phyloP scores from a whole-genome alignment of 2,797 vertebrate species.

The Xyrichtys novacula region DNA sequence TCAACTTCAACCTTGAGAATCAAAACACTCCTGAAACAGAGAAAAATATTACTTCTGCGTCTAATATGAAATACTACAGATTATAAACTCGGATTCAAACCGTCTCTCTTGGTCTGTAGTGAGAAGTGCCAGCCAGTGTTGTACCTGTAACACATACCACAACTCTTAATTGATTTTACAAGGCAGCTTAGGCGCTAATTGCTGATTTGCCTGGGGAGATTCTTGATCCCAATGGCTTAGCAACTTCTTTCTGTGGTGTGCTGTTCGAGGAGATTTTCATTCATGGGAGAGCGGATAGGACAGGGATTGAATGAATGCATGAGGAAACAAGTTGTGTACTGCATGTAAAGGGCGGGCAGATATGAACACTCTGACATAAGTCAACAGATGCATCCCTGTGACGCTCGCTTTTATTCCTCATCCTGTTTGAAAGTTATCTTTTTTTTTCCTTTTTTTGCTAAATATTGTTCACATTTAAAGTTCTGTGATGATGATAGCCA shows the following conservation, averaged over 20 bases:
- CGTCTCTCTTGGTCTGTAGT: conserved; percentile 51
- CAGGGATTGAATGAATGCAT: conserved; percentile 50
- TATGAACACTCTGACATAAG: conserved; percentile 24
- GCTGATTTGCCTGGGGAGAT: conserved; percentile 76
- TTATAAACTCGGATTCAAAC: conserved; percentile 56
- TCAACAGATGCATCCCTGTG: conserved; percentile 22
- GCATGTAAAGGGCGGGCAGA: conserved; percentile 48
- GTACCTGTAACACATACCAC: conserved; percentile 73
- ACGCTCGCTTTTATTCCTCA: background rate
- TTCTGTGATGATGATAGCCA: conserved; percentile 3
- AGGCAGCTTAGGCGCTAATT: conserved; percentile 81
- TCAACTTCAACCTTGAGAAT: conserved; percentile 1
- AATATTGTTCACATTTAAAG: conserved; percentile 27
- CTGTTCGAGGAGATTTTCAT: conserved; percentile 65
- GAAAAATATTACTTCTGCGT: conserved; percentile 8
- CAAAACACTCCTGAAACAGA: conserved; percentile 1
- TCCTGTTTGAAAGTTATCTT: conserved; percentile 20
- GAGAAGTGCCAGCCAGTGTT: conserved; percentile 53
- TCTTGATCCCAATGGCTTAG: conserved; percentile 73
- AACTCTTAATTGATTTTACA: conserved; percentile 79
- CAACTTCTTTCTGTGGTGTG: conserved; percentile 64
- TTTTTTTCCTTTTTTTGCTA: conserved; percentile 14
- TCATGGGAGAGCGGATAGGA: conserved; percentile 59
- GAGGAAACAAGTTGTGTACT: conserved; percentile 47
- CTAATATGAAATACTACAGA: conserved; percentile 30